phyloP scores from a whole-genome alignment of 2,888 invertebrate species.

The Ferrisia virgata region DNA sequence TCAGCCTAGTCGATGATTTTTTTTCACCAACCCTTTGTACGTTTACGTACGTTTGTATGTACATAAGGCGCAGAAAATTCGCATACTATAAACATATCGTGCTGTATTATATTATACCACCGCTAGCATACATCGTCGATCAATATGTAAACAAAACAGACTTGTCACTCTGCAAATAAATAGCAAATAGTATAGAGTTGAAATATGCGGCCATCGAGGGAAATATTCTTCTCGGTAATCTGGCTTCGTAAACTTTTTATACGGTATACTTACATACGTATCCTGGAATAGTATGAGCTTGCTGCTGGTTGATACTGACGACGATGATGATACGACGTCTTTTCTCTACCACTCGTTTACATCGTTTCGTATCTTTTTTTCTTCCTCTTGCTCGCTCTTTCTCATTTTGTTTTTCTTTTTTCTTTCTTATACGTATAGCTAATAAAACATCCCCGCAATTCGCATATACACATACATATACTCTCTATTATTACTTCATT shows the following conservation, averaged over 20 bases:
- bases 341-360: no score
- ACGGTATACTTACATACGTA: not conserved
- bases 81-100: not conserved
- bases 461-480: not conserved
- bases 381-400: not conserved
- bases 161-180: slow-evolving; percentile 39
- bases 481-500: slow-evolving; percentile 40
- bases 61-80: no score
- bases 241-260: slow-evolving; percentile 35
- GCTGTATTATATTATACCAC: no score
- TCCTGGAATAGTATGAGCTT: no score
- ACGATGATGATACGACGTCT: no score
- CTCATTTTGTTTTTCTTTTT: no score
- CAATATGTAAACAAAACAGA: slow-evolving; percentile 35
- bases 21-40: not conserved
- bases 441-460: slow-evolving; percentile 40
- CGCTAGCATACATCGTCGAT: slow-evolving; percentile 10
- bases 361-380: not conserved
- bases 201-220: slow-evolving; percentile 41
- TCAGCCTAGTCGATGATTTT: not conserved
- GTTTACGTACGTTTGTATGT: not conserved
- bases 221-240: slow-evolving; percentile 40
- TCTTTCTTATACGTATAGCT: not conserved
- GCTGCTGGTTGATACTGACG: no score
- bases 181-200: slow-evolving; percentile 41